A percentile compares a stretch with the other conserved stretches of the same genome.
phyloP scores from a whole-genome alignment of 2,113 vertebrate genomes.

The Corythornis vintsioides region DNA sequence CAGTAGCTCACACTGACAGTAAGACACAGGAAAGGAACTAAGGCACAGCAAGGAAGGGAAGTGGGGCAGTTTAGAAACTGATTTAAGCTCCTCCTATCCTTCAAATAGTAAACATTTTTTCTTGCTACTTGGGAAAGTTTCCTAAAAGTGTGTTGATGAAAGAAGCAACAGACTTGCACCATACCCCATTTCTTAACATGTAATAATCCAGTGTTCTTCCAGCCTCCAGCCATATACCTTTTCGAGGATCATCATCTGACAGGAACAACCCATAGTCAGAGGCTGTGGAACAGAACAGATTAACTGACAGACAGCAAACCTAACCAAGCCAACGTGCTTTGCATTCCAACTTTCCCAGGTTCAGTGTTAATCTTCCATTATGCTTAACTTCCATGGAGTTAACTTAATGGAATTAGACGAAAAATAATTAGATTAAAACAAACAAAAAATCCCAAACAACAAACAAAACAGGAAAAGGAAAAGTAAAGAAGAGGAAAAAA shows the following conservation, averaged over 20 bases:
- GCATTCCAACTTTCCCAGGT: background rate
- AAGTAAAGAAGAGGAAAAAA: too few species aligned
- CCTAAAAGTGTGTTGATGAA: background rate
- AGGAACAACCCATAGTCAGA: slow-evolving; percentile 97
- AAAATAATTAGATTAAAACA: too few species aligned
- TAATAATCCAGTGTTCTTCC: slow-evolving; percentile 98
- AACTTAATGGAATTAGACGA: too few species aligned
- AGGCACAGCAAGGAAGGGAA: background rate
- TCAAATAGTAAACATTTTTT: background rate
- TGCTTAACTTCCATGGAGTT: background rate
- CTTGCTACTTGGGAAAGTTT: background rate
- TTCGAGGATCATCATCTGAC: slow-evolving; percentile 95
- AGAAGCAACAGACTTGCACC: background rate
- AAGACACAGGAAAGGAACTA: background rate
- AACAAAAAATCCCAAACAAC: too few species aligned
- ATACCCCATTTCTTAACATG: slow-evolving; percentile 98
- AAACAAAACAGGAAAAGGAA: too few species aligned
- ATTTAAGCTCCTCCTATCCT: background rate
- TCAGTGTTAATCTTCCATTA: background rate
- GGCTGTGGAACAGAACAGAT: slow-evolving; percentile 78
- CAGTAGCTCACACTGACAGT: background rate
- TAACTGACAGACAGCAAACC: background rate
- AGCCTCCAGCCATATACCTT: slow-evolving; percentile 98
- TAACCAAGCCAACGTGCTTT: background rate
- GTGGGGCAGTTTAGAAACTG: background rate